Evolutionary conservation across 2,113 vertebrate species (phyloP).

Genomic region (Pitta sordida): DNA sequence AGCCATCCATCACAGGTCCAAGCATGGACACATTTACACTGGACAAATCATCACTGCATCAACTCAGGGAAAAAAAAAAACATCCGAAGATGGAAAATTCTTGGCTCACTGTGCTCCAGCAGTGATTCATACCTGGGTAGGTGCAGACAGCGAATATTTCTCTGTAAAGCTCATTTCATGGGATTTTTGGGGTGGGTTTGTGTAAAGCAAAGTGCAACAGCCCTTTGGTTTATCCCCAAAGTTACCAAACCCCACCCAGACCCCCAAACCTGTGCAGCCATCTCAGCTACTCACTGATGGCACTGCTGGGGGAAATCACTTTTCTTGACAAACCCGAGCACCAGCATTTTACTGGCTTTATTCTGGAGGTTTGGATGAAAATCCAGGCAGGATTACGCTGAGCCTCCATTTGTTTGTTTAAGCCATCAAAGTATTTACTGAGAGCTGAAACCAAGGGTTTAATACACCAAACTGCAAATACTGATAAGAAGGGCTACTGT

Average conservation of each 20-base stretch:
- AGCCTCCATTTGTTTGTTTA: slow-evolving; percentile 17
- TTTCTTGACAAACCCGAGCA: background rate
- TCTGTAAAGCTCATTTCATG: background rate
- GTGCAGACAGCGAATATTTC: background rate
- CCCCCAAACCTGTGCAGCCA: background rate
- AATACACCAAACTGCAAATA: background rate
- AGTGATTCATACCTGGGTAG: background rate
- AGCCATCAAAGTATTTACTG: background rate
- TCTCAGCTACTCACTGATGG: background rate
- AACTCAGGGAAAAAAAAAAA: background rate
- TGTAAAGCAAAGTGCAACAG: slow-evolving; percentile 18
- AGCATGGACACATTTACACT: background rate
- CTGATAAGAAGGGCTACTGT: background rate
- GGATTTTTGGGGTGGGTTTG: background rate
- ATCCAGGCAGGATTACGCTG: background rate
- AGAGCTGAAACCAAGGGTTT: background rate
- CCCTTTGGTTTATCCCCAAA: slow-evolving; percentile 33
- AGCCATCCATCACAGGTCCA: background rate
- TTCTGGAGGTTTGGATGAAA: slow-evolving; percentile 17
- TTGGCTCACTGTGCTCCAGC: background rate
- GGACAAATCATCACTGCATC: background rate
- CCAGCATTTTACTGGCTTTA: background rate
- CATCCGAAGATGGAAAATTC: background rate
- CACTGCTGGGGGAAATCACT: background rate
- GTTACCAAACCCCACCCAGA: background rate